Evolutionary conservation across 2,797 vertebrate species (phyloP).

Genomic region (Loriculus beryllinus): DNA sequence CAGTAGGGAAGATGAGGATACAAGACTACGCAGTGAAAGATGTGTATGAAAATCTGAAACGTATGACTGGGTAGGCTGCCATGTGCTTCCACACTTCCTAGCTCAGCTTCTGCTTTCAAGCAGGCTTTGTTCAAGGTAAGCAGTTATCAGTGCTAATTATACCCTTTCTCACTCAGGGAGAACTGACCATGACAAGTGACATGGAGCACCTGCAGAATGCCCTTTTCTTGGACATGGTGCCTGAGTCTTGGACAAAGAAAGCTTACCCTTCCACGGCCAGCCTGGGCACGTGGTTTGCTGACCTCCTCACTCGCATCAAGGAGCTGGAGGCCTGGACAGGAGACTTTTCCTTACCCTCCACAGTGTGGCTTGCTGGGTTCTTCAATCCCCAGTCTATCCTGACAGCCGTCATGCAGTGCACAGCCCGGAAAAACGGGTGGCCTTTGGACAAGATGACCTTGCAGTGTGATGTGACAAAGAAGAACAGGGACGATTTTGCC

Average conservation of each 20-base stretch:
- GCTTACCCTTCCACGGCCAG: slow-evolving; percentile 90
- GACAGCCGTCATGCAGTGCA: slow-evolving; percentile 93
- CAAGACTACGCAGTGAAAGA: neutral
- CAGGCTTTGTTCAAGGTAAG: neutral
- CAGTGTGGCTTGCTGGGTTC: slow-evolving; percentile 91
- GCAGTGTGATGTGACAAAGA: slow-evolving; percentile 94
- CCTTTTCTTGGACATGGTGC: slow-evolving; percentile 86
- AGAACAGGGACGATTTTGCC: slow-evolving; percentile 85
- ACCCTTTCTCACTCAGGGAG: slow-evolving; percentile 78
- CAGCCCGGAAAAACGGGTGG: slow-evolving; percentile 86
- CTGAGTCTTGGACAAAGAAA: slow-evolving; percentile 84
- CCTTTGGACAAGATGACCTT: slow-evolving; percentile 91
- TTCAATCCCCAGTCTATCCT: slow-evolving; percentile 96
- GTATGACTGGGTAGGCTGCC: neutral
- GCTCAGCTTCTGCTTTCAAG: neutral
- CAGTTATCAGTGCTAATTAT: neutral
- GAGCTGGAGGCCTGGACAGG: slow-evolving; percentile 89
- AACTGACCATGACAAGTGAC: slow-evolving; percentile 90
- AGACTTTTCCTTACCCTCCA: slow-evolving; percentile 85
- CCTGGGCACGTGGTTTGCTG: slow-evolving; percentile 86
- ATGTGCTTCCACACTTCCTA: neutral
- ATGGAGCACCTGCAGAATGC: slow-evolving; percentile 91
- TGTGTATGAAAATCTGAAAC: neutral
- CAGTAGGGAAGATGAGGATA: neutral
- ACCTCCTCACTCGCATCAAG: slow-evolving; percentile 87